Base-by-base conservation (phyloP, 2,888 invertebrate species). In the Lasioglossum marginatum region DNA sequence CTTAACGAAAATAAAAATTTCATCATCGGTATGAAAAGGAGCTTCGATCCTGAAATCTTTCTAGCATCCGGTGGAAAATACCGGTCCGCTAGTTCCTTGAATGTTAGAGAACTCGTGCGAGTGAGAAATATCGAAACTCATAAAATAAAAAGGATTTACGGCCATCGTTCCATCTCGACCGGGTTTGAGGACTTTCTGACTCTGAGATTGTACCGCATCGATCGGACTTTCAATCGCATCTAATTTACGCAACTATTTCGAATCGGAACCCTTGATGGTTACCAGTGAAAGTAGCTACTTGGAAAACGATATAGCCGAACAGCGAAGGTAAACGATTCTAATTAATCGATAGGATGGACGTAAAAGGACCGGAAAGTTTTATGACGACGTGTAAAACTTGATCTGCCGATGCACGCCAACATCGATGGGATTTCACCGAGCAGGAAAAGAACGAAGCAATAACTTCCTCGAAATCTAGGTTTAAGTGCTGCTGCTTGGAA, bases 261-360 rank as follows among this genome's bases (percentile, higher is more conserved):
- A 1, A 37, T 70, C 45, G 60, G 68, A 88, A 83, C 78, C 85
- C 82, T 79, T 52, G 75, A 37, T 48, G 57, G 14, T 19, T 27
- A 27, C 77, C 72, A 40, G 43, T 75, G 79, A 78, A 68, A 60
- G 40, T 31, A 40, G 57, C 31, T 80, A 60, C 75, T 76, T 37
- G 45, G 75, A 37, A 80, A 85, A 81, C 86, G 80, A 71, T 77
- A 74, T 77, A 83, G 70, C 70, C 43, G 43, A 79, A 81, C 75
- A 27, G 60, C 79, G 60, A 48, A 4, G 31, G 74, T 85, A 78
- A 85, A 83, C 81, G 89, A 72, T 74, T 89, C 82, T 87, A 85
- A 87, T 90, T 89, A 90, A 89, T 90, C 79, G 79, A 87, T 81
- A 77, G 70, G 31, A 57, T 14, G 63, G 76, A 27, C 68, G 68